Conservation (phyloP, 2,888 invertebrate species). For the Caenorhabditis wallacei region DNA sequence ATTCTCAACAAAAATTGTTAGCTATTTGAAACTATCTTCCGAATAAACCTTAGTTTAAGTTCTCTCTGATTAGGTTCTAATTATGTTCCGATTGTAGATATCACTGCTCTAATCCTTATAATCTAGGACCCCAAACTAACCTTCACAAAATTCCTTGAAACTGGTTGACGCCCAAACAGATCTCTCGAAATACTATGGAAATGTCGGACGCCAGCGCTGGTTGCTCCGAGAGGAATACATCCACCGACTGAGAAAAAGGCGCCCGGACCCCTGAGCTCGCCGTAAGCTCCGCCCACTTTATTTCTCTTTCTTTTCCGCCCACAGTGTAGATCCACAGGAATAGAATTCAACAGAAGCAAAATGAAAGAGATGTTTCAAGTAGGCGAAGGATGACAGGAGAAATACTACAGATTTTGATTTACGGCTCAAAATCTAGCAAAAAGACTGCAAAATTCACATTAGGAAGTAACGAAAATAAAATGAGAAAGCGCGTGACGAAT, state of each 20-base stretch:
- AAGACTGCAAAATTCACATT: too few species aligned
- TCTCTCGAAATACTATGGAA: not conserved
- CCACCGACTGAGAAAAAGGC: not conserved
- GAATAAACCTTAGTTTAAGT: too few species aligned
- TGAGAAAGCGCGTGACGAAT: not conserved
- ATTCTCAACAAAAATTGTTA: too few species aligned
- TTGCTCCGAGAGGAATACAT: not conserved
- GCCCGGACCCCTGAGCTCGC: not conserved
- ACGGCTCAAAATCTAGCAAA: not conserved
- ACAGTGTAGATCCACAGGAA: not conserved
- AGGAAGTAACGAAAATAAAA: not conserved
- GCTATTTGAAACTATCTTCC: too few species aligned
- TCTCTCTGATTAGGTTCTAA: too few species aligned
- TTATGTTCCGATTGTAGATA: too few species aligned
- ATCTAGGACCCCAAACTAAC: too few species aligned
- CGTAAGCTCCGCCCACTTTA: conserved; percentile 9
- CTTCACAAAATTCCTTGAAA: too few species aligned
- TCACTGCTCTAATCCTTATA: too few species aligned
- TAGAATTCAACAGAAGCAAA: not conserved
- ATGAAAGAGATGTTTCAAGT: too few species aligned
- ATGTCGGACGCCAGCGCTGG: not conserved
- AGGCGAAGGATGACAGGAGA: not conserved
- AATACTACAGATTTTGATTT: not conserved
- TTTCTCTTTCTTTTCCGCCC: not conserved
- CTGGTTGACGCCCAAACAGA: too few species aligned